Percentiles rank a stretch among this genome's conserved stretches.
phyloP scores from a whole-genome alignment of 2,113 vertebrate genomes.

The Daboia siamensis region DNA sequence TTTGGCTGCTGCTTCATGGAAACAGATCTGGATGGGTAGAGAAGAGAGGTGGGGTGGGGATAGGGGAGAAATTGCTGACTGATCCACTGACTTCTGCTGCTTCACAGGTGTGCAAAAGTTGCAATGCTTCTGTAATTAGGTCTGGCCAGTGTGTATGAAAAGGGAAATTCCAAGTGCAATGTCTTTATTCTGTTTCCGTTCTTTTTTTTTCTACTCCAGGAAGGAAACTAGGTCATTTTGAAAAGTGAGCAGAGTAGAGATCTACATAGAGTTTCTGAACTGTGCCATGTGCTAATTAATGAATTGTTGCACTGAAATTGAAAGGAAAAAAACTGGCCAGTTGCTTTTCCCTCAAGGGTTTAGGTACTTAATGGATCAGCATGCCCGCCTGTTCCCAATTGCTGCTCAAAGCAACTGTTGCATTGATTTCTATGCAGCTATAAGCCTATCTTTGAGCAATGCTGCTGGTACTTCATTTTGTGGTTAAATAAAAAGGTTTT shows the following conservation, averaged over 20 bases:
- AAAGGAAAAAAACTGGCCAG: slow-evolving; percentile 17
- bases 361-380: background rate
- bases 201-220: background rate
- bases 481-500: background rate
- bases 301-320: background rate
- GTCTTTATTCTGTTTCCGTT: slow-evolving; percentile 20
- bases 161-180: slow-evolving; percentile 31
- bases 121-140: slow-evolving; percentile 58
- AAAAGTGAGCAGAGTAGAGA: slow-evolving; percentile 30
- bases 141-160: slow-evolving; percentile 50
- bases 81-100: slow-evolving; percentile 28
- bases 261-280: background rate
- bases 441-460: background rate
- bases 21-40: accelerated
- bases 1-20: slow-evolving; percentile 54
- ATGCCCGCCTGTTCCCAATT: background rate
- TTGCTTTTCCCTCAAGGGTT: background rate
- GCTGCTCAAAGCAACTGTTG: background rate
- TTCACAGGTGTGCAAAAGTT: slow-evolving; percentile 48
- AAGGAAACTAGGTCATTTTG: slow-evolving; percentile 59
- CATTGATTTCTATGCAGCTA: background rate
- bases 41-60: background rate
- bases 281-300: background rate
- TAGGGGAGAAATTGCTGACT: background rate
- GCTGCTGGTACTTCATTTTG: background rate